phyloP scores from a whole-genome alignment of 2,113 vertebrate genomes.

The Amblyornis subalaris region DNA sequence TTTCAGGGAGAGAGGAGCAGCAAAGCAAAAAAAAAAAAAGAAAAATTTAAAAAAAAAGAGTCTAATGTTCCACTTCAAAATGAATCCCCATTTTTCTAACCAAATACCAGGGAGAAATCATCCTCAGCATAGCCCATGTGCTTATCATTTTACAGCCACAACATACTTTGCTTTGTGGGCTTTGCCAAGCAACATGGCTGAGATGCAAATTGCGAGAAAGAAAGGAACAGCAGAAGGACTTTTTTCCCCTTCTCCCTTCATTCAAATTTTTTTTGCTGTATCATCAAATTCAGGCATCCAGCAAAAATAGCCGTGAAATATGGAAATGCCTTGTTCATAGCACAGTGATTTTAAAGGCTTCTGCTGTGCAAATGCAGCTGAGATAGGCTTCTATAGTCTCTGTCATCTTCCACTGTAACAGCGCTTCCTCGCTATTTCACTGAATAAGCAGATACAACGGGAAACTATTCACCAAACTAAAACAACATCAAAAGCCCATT shows the following conservation, averaged over 20 bases:
- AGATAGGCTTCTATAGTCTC: constrained; percentile 63
- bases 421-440: constrained; percentile 53
- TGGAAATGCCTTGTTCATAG: constrained; percentile 68
- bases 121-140: neutral
- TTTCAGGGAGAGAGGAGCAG: neutral
- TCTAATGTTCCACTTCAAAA: neutral
- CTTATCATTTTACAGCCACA: constrained; percentile 53
- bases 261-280: constrained; percentile 58
- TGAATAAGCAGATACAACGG: constrained; percentile 67
- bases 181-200: constrained; percentile 47
- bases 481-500: constrained; percentile 65
- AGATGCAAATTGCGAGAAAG: constrained; percentile 43
- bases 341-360: constrained; percentile 70
- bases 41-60: neutral
- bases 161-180: constrained; percentile 36
- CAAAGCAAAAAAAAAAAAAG: neutral
- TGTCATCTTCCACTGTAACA: constrained; percentile 61
- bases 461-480: constrained; percentile 62
- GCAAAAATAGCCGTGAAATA: constrained; percentile 73
- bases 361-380: constrained; percentile 69
- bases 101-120: neutral
- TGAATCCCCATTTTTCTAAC: neutral
- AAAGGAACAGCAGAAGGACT: constrained; percentile 51
- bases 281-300: constrained; percentile 61
- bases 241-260: neutral